Percentiles rank a stretch among this genome's conserved stretches.
Conservation (phyloP, 2,113 vertebrate genomes). For the Cromileptes altivelis region DNA sequence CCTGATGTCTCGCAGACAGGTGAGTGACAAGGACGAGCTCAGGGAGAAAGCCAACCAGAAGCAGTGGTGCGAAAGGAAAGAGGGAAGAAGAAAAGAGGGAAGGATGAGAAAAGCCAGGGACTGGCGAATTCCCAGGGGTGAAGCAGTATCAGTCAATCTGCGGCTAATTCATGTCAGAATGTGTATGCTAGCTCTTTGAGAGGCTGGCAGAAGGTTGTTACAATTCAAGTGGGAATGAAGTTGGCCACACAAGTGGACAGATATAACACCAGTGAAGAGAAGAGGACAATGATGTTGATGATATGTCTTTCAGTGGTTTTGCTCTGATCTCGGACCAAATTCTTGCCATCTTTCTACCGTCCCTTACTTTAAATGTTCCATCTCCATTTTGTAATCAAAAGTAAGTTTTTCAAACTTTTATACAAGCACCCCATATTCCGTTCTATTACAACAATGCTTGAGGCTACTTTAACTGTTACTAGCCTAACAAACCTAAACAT, state of each 20-base stretch:
- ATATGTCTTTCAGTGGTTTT: constrained; percentile 5
- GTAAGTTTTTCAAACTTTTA: not conserved
- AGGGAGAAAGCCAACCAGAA: constrained; percentile 48
- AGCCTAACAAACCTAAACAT: no score
- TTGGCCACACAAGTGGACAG: constrained; percentile 85
- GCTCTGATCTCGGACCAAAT: constrained; percentile 5
- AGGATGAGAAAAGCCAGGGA: constrained; percentile 60
- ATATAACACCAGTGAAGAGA: constrained; percentile 72
- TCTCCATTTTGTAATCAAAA: no score
- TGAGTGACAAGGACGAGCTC: constrained; percentile 82
- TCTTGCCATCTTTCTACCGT: not conserved
- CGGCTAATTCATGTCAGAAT: constrained; percentile 92
- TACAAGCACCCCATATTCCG: not conserved
- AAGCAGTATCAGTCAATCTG: constrained; percentile 89
- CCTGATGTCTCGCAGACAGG: constrained; percentile 80
- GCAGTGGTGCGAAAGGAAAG: constrained; percentile 31
- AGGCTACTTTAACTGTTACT: no score
- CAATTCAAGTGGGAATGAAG: constrained; percentile 94
- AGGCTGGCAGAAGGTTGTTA: constrained; percentile 89
- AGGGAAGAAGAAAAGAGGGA: constrained; percentile 18
- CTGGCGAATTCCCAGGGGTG: constrained; percentile 84
- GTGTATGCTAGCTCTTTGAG: constrained; percentile 87
- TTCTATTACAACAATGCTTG: not conserved
- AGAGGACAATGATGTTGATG: not conserved
- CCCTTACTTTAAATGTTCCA: not conserved